Conservation (phyloP, 2,797 vertebrate genomes). For the Echeneis naucrates region DNA sequence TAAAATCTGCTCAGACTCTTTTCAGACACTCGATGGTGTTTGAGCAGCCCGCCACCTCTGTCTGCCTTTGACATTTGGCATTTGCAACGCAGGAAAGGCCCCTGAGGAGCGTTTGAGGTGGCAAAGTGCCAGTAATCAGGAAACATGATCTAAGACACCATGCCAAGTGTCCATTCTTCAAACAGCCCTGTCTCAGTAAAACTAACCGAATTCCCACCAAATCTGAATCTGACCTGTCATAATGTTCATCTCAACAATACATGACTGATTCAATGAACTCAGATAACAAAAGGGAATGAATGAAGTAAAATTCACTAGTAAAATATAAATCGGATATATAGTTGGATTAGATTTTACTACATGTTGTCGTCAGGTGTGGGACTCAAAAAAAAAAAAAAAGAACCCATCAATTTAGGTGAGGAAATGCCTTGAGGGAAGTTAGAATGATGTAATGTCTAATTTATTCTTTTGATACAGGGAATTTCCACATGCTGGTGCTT, state of each 20-base stretch:
- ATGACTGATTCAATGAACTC: too few species aligned
- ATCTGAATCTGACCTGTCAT: not conserved
- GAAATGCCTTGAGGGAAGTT: constrained; percentile 41
- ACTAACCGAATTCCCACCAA: constrained; percentile 3
- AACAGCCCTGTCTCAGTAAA: constrained; percentile 9
- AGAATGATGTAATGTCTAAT: constrained; percentile 41
- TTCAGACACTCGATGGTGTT: constrained; percentile 11
- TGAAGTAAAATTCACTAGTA: too few species aligned
- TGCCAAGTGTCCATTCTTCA: constrained; percentile 1
- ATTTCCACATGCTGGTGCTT: constrained; percentile 60
- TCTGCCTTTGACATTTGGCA: constrained; percentile 34
- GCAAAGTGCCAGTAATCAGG: constrained; percentile 40
- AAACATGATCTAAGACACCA: constrained; percentile 41
- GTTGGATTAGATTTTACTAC: too few species aligned
- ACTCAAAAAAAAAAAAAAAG: too few species aligned
- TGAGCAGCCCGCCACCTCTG: constrained; percentile 41
- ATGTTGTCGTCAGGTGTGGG: too few species aligned
- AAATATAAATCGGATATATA: too few species aligned
- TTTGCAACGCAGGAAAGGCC: constrained; percentile 38
- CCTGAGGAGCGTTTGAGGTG: constrained; percentile 28
- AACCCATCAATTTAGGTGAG: not conserved
- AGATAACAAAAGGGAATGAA: too few species aligned
- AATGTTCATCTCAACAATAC: not conserved
- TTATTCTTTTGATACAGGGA: constrained; percentile 69
- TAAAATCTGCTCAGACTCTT: constrained; percentile 36